Evolutionary conservation across 92 coral and sea anemone genomes (phyloP).

Genomic region (Phenganax stokvisi): DNA sequence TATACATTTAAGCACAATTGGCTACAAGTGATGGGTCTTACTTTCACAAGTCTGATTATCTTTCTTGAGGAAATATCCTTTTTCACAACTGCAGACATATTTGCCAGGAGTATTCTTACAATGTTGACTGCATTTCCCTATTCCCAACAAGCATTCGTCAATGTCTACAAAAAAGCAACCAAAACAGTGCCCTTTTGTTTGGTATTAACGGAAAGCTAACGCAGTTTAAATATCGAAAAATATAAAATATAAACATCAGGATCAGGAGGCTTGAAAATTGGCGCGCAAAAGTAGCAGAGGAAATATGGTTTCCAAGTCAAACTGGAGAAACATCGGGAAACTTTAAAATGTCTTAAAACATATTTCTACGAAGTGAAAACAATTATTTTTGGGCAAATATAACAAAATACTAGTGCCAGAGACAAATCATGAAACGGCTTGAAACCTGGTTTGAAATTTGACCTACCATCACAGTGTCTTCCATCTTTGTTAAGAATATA

Average conservation of each 20-base stretch:
- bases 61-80: slow-evolving; percentile 56
- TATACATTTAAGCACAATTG: not conserved
- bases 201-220: no score
- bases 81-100: slow-evolving; percentile 67
- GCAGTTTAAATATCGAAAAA: no score
- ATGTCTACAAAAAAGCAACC: slow-evolving; percentile 47
- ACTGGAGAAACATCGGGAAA: no score
- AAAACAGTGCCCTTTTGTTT: not conserved
- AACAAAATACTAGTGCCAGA: no score
- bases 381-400: no score
- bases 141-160: slow-evolving; percentile 71
- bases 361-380: no score
- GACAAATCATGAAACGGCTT: no score
- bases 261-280: no score
- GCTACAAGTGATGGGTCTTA: slow-evolving; percentile 25
- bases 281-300: no score
- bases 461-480: slow-evolving; percentile 90
- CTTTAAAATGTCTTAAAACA: no score
- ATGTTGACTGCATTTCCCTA: slow-evolving; percentile 67
- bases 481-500: slow-evolving; percentile 69
- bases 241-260: no score
- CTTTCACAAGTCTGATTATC: slow-evolving; percentile 69
- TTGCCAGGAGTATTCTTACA: slow-evolving; percentile 82
- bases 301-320: no score
- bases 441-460: not conserved